Percentiles rank a stretch among this genome's conserved stretches.
These are phyloP conservation scores for Macrotus californicus DNA, from an alignment of 2,113 vertebrate species.

Conservation along the genomic window DNA sequence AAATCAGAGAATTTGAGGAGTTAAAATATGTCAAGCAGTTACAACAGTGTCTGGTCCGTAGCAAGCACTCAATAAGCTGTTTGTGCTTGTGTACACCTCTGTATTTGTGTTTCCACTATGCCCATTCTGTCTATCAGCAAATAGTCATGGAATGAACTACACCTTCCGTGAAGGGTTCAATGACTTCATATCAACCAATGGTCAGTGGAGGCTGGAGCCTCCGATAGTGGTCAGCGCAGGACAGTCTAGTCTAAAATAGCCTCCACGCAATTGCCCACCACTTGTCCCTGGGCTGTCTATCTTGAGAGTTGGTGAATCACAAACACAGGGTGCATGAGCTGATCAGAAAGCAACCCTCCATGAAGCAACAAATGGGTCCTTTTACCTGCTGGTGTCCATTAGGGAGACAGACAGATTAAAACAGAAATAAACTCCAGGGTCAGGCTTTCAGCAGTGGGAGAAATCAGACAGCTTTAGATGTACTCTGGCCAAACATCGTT, in stretches of 20 bases:
- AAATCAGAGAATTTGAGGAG: neutral
- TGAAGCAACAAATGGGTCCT: neutral
- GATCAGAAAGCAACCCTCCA: neutral
- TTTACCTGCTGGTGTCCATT: neutral
- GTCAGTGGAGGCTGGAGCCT: neutral
- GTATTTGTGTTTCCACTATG: neutral
- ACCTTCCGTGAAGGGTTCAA: neutral
- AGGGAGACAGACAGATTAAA: neutral
- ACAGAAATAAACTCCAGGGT: neutral
- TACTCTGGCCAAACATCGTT: neutral
- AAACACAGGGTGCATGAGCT: neutral
- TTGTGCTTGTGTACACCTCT: rapidly evolving
- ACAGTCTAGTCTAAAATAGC: neutral
- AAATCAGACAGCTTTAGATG: neutral
- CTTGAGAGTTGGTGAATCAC: neutral
- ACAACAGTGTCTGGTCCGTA: neutral
- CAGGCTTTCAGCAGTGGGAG: neutral
- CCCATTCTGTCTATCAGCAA: neutral
- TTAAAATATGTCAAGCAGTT: neutral
- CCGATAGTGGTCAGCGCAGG: neutral
- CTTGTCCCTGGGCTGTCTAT: neutral
- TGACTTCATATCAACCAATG: neutral
- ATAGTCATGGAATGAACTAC: neutral
- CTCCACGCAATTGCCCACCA: neutral
- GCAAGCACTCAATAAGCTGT: neutral